Evolutionary conservation across 2,113 vertebrate genomes (phyloP).

Genomic region (Saguinus imperator): DNA sequence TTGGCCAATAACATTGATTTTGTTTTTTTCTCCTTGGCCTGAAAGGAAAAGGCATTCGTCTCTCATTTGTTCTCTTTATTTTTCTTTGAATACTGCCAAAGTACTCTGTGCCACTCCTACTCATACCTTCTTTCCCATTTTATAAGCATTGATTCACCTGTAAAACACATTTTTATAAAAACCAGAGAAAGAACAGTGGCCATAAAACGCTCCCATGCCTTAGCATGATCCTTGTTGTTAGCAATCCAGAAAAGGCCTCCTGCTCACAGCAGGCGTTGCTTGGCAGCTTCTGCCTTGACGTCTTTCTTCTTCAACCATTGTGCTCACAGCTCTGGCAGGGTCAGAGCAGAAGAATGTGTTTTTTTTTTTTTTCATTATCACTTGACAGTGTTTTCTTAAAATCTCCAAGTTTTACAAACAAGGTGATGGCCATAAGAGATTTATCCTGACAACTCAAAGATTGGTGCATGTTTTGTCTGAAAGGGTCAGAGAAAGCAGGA

Average conservation of each 20-base stretch:
- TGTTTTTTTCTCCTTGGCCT: conserved; percentile 27
- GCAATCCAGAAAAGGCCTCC: conserved; percentile 59
- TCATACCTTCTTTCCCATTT: conserved; percentile 59
- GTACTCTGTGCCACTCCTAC: conserved; percentile 56
- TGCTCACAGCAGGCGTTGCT: conserved; percentile 62
- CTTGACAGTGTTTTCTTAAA: conserved; percentile 75
- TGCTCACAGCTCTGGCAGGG: conserved; percentile 56
- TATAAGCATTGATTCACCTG: conserved; percentile 74
- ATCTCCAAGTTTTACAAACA: conserved; percentile 54
- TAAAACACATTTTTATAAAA: conserved; percentile 77
- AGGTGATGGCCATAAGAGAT: not conserved
- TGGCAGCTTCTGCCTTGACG: not conserved
- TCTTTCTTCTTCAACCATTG: conserved; percentile 62
- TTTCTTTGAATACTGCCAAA: conserved; percentile 58
- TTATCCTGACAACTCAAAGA: conserved; percentile 51
- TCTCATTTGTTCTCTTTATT: conserved; percentile 73
- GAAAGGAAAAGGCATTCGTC: conserved; percentile 58
- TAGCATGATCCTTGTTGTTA: conserved; percentile 51
- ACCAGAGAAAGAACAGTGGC: not conserved
- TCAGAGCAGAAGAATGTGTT: conserved; percentile 46
- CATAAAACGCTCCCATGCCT: conserved; percentile 58
- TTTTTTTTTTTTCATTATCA: conserved; percentile 62
- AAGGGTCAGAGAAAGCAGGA: conserved; percentile 32
- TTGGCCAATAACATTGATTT: conserved; percentile 41
- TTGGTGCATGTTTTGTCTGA: conserved; percentile 1